Percentiles rank a stretch among this genome's conserved stretches.
Evolutionary conservation across 2,888 invertebrate species (phyloP).

Genomic region (Podotricha telesiphe): DNA sequence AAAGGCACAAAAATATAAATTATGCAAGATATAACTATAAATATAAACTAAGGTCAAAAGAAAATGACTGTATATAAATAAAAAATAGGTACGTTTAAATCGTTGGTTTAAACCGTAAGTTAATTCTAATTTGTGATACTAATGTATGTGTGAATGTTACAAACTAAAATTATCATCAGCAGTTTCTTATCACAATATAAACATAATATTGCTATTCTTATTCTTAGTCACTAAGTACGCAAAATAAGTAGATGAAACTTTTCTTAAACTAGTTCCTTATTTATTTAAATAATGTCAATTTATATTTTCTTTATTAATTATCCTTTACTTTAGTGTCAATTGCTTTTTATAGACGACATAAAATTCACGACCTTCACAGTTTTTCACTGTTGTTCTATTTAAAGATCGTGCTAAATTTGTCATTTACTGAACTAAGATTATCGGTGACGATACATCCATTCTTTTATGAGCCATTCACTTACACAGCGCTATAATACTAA

Average conservation of each 20-base stretch:
- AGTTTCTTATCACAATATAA: slow-evolving; percentile 23
- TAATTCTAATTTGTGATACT: background rate
- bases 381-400: too few relatives aligned
- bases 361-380: too few relatives aligned
- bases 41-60: too few relatives aligned
- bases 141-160: too few relatives aligned
- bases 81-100: too few relatives aligned
- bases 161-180: background rate
- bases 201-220: slow-evolving; percentile 9
- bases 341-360: background rate
- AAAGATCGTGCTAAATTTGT: background rate
- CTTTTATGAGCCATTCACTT: slow-evolving; percentile 32
- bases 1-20: too few relatives aligned
- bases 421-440: slow-evolving; percentile 31
- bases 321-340: background rate
- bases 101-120: too few relatives aligned
- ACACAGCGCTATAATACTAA: slow-evolving; percentile 25
- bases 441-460: slow-evolving; percentile 26
- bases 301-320: background rate
- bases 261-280: background rate
- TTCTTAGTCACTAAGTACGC: background rate
- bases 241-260: background rate
- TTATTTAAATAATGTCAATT: background rate
- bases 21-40: too few relatives aligned
- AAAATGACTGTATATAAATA: too few relatives aligned